phyloP scores from a whole-genome alignment of 2,888 invertebrate species.

The Parnassius orleans region DNA sequence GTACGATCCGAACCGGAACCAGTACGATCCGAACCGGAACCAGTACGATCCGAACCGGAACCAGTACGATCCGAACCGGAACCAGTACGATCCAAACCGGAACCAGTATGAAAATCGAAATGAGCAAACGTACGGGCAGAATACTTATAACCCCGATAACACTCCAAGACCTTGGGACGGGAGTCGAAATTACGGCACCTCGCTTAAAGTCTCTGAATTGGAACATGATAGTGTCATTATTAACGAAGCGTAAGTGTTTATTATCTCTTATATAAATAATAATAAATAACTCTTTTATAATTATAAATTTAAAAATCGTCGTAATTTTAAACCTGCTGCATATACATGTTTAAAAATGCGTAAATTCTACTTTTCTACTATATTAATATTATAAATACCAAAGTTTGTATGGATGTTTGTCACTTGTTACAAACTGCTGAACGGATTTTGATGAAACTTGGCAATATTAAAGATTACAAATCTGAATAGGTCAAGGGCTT shows the following conservation, averaged over 20 bases:
- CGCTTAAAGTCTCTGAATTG: conserved; percentile 52
- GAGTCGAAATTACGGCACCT: conserved; percentile 48
- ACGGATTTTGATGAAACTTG: too few species aligned
- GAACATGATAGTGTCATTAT: conserved; percentile 77
- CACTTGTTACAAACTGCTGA: too few species aligned
- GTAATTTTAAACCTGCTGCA: too few species aligned
- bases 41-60: conserved; percentile 46
- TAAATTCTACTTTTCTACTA: too few species aligned
- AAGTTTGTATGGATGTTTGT: too few species aligned
- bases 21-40: conserved; percentile 44
- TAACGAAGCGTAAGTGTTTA: conserved; percentile 76
- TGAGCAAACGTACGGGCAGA: conserved; percentile 41
- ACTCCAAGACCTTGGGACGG: conserved; percentile 61
- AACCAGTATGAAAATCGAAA: conserved; percentile 49
- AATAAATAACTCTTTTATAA: too few species aligned
- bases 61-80: conserved; percentile 43
- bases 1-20: conserved; percentile 43
- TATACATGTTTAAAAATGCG: too few species aligned
- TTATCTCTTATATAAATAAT: neutral
- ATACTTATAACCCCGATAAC: conserved; percentile 49
- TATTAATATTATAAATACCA: too few species aligned
- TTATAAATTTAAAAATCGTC: too few species aligned
- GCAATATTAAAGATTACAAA: too few species aligned
- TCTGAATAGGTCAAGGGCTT: too few species aligned
- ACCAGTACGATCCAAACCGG: conserved; percentile 46